These are phyloP conservation scores for Rhizoglyphus robini DNA, from an alignment of 1,140 invertebrate species.

Conservation along the genomic window DNA sequence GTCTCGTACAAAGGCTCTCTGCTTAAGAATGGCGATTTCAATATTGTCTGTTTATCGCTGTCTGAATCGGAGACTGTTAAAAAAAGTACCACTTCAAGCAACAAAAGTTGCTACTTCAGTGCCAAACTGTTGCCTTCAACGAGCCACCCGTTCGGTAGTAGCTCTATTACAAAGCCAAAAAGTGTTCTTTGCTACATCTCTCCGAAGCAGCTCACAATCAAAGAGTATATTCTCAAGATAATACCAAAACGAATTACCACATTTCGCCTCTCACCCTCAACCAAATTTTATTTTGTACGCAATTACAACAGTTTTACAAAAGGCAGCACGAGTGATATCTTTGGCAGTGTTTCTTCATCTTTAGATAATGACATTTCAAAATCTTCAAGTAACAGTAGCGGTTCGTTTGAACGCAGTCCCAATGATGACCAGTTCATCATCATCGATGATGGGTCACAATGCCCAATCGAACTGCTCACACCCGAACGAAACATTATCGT, in stretches of 20 bases:
- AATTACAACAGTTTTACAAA: conserved; percentile 6
- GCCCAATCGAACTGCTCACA: conserved; percentile 61
- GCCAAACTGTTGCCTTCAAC: conserved; percentile 55
- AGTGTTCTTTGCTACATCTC: conserved; percentile 67
- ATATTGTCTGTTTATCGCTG: conserved; percentile 78
- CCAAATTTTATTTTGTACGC: conserved; percentile 47
- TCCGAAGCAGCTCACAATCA: conserved; percentile 61
- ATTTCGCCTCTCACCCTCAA: conserved; percentile 81
- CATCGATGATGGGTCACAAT: conserved; percentile 80
- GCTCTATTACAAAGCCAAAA: conserved; percentile 47
- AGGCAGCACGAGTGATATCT: not conserved
- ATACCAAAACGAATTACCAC: conserved; percentile 78
- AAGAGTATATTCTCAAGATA: conserved; percentile 79
- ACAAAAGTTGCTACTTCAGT: conserved; percentile 69
- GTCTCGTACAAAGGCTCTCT: conserved; percentile 60
- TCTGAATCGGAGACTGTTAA: conserved; percentile 65
- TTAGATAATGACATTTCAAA: conserved; percentile 1
- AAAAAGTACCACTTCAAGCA: conserved; percentile 68
- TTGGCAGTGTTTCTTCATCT: not conserved
- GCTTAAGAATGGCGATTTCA: conserved; percentile 77
- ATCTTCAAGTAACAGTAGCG: not conserved
- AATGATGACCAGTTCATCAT: conserved; percentile 46
- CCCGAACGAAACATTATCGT: conserved; percentile 76
- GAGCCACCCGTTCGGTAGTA: not conserved
- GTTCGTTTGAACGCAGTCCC: conserved; percentile 31